A percentile compares a stretch with the other conserved stretches of the same genome.
Conservation (phyloP, 2,888 invertebrate genomes). For the Macroteleia sp. region DNA sequence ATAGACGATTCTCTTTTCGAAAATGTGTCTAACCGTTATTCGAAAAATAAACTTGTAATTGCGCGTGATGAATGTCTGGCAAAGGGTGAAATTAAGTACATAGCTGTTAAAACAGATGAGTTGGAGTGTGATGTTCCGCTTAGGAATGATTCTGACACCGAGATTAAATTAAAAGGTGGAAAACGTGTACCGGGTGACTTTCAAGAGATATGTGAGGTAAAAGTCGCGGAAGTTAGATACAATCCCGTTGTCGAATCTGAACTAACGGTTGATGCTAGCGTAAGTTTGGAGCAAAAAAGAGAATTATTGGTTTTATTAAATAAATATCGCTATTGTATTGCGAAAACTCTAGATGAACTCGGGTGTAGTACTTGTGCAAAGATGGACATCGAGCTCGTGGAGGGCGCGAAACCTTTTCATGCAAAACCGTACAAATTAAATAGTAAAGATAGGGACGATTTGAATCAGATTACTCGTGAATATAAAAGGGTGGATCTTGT, state of each 20-base stretch:
- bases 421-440: constrained; percentile 22
- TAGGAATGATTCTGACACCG: background rate
- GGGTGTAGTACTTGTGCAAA: constrained; percentile 1
- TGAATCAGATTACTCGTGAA: background rate
- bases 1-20: background rate
- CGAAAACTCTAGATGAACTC: background rate
- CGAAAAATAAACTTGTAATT: background rate
- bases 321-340: constrained; percentile 9
- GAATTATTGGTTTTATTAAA: constrained; percentile 2
- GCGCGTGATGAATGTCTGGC: background rate
- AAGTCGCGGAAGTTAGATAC: background rate
- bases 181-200: too few species aligned
- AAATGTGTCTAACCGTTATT: too few species aligned
- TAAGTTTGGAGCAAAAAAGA: constrained; percentile 1
- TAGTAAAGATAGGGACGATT: background rate
- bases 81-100: background rate
- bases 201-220: too few species aligned
- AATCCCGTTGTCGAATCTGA: background rate
- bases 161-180: too few species aligned
- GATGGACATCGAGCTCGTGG: constrained; percentile 40
- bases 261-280: background rate
- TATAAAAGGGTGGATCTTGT: background rate
- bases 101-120: background rate
- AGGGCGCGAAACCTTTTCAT: background rate
- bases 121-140: background rate